phyloP scores from a whole-genome alignment of 2,113 vertebrate genomes.

The Xerus inauris region DNA sequence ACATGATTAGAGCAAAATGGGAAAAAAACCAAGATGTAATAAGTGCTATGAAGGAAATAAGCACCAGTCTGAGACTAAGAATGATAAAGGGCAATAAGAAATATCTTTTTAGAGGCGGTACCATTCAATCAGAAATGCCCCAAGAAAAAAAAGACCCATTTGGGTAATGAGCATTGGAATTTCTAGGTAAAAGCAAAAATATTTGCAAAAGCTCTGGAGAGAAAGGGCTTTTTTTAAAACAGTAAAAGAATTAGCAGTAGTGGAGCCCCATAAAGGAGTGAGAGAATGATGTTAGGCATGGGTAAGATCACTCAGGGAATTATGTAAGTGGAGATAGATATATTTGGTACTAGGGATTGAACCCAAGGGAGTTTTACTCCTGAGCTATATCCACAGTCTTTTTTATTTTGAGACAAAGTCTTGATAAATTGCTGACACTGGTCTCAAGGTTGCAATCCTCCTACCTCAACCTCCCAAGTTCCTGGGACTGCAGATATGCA shows the following conservation, averaged over 20 bases:
- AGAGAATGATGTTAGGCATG: not conserved
- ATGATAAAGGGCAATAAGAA: not conserved
- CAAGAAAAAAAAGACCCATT: not conserved
- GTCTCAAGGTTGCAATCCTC: too few species aligned
- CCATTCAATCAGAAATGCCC: not conserved
- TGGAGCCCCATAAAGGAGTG: not conserved
- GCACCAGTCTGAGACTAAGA: not conserved
- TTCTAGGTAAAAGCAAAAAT: not conserved
- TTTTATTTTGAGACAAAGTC: too few species aligned
- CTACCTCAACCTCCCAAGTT: too few species aligned
- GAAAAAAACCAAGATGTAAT: not conserved
- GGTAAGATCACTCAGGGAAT: too few species aligned
- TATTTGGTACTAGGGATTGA: too few species aligned
- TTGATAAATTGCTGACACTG: too few species aligned
- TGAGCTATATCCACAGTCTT: too few species aligned
- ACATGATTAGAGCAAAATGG: not conserved
- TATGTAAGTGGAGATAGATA: not conserved
- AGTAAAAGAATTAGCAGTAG: not conserved
- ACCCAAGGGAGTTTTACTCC: too few species aligned
- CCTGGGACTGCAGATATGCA: too few species aligned
- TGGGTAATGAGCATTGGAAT: rapidly evolving
- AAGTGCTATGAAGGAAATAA: not conserved
- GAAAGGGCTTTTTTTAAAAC: not conserved
- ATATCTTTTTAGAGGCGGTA: not conserved
- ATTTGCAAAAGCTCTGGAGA: not conserved